These are phyloP conservation scores for Nudaria mundana DNA, from an alignment of 2,888 invertebrate species.

Conservation along the genomic window DNA sequence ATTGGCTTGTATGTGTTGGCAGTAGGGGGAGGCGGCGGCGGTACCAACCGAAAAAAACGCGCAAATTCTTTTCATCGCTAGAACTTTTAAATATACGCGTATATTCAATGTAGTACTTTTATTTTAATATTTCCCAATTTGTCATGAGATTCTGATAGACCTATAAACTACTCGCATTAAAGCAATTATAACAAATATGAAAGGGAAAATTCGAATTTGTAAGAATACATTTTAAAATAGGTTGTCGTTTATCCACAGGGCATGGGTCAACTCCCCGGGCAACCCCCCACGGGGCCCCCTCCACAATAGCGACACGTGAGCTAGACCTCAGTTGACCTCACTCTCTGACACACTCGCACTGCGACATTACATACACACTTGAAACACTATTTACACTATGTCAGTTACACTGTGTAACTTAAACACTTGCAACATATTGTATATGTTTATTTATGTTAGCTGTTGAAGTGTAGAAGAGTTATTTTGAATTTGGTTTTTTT, in stretches of 20 bases:
- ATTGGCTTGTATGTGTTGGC: no score
- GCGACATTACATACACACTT: constrained; percentile 6
- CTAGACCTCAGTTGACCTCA: constrained; percentile 12
- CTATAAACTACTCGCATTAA: no score
- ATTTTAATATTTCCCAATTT: no score
- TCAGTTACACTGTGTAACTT: constrained; percentile 3
- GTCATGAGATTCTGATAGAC: no score
- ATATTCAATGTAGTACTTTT: no score
- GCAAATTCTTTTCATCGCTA: no score
- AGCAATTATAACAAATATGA: no score
- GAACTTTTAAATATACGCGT: no score
- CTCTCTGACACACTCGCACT: constrained; percentile 21
- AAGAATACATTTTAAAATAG: no score
- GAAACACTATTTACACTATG: neutral
- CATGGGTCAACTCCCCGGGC: constrained; percentile 70
- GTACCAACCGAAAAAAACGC: no score
- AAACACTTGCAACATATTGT: neutral
- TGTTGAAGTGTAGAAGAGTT: constrained; percentile 1
- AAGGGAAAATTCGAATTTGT: no score
- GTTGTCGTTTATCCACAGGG: constrained; percentile 49
- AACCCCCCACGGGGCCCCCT: constrained; percentile 65
- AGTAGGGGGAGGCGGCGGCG: no score
- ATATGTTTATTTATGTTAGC: neutral
- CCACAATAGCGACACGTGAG: constrained; percentile 69
- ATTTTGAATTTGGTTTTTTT: neutral